Conservation (phyloP, 2,113 vertebrate species). For the Toxotes chatareus region DNA sequence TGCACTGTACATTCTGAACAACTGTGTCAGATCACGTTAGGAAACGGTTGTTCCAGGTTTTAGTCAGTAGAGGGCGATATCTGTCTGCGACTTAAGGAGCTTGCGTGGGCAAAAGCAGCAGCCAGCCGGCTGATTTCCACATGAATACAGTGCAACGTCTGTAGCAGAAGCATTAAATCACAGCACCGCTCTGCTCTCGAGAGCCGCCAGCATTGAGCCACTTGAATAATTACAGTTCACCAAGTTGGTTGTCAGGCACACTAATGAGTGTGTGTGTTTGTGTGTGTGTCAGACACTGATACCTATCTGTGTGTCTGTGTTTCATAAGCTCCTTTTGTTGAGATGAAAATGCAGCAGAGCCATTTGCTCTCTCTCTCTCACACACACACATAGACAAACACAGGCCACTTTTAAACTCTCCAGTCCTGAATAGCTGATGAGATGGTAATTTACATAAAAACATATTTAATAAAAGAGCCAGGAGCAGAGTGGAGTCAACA, state of each 20-base stretch:
- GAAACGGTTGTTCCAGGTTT: slow-evolving; percentile 17
- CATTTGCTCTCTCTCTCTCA: background rate
- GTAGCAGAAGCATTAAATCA: slow-evolving; percentile 56
- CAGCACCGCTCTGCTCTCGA: slow-evolving; percentile 48
- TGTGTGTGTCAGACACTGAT: slow-evolving; percentile 46
- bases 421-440: slow-evolving; percentile 56
- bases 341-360: slow-evolving; percentile 53
- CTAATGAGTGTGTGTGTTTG: slow-evolving; percentile 58
- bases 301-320: slow-evolving; percentile 40
- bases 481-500: slow-evolving; percentile 45
- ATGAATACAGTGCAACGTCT: slow-evolving; percentile 48
- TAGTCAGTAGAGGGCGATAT: slow-evolving; percentile 64
- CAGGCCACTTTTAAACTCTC: slow-evolving; percentile 37
- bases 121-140: slow-evolving; percentile 42
- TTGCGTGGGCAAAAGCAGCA: background rate
- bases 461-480: slow-evolving; percentile 49
- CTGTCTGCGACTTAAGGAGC: background rate
- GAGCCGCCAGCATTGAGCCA: slow-evolving; percentile 55
- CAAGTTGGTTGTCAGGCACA: slow-evolving; percentile 62
- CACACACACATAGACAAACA: background rate
- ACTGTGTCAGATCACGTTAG: background rate
- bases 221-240: slow-evolving; percentile 73
- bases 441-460: slow-evolving; percentile 70
- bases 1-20: slow-evolving; percentile 38
- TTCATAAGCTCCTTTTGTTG: slow-evolving; percentile 66